These are phyloP conservation scores for Hydrocynus forskahlii DNA, from an alignment of 2,797 vertebrate genomes.

Conservation along the genomic window DNA sequence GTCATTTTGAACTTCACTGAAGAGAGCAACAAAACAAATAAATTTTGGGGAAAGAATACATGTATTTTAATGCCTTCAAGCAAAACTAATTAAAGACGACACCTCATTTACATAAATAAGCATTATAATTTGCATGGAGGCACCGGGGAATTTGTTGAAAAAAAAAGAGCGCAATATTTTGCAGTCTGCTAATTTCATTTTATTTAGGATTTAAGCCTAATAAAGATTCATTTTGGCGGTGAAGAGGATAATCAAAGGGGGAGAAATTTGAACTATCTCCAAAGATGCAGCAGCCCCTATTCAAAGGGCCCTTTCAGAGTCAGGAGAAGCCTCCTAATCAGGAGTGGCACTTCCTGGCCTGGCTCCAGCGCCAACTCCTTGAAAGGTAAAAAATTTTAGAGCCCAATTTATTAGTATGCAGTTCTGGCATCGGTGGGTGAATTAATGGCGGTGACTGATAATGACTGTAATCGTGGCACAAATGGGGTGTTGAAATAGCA, in stretches of 20 bases:
- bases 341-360: slow-evolving; percentile 82
- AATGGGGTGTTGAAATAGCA: slow-evolving; percentile 90
- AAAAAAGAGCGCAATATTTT: slow-evolving; percentile 88
- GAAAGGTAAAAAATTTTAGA: slow-evolving; percentile 84
- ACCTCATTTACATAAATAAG: slow-evolving; percentile 89
- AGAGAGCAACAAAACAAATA: slow-evolving; percentile 87
- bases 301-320: slow-evolving; percentile 81
- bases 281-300: slow-evolving; percentile 83
- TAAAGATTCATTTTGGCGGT: slow-evolving; percentile 86
- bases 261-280: slow-evolving; percentile 84
- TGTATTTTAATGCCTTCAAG: slow-evolving; percentile 89
- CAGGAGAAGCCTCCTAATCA: slow-evolving; percentile 83
- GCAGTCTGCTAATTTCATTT: slow-evolving; percentile 88
- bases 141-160: slow-evolving; percentile 81
- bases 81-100: slow-evolving; percentile 90
- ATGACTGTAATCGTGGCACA: slow-evolving; percentile 88
- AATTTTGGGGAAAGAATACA: slow-evolving; percentile 87
- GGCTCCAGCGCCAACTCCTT: slow-evolving; percentile 83
- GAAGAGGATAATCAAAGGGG: slow-evolving; percentile 81
- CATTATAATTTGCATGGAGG: slow-evolving; percentile 88
- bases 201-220: slow-evolving; percentile 87
- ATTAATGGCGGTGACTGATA: slow-evolving; percentile 89
- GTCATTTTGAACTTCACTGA: slow-evolving; percentile 84
- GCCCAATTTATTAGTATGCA: slow-evolving; percentile 87
- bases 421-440: slow-evolving; percentile 83